These are phyloP conservation scores for Acanthochromis polyacanthus DNA, from an alignment of 2,113 vertebrate genomes.

Conservation along the genomic window DNA sequence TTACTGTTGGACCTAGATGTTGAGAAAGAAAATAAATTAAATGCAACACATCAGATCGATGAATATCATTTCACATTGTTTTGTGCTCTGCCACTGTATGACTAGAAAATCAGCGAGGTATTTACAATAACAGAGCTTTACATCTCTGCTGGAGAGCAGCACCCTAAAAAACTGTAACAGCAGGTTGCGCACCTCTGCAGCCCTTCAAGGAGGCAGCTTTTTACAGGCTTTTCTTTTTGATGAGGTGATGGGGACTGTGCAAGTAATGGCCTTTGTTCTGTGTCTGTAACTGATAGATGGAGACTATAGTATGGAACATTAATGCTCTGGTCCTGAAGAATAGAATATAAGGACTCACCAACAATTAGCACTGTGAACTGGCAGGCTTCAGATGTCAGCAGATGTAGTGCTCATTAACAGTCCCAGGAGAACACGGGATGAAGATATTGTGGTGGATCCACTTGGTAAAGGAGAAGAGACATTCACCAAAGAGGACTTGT, in stretches of 20 bases:
- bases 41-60: conserved; percentile 19
- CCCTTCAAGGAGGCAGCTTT: conserved; percentile 37
- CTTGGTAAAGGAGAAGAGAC: too few relatives aligned
- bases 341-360: conserved; percentile 20
- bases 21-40: neutral
- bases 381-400: conserved; percentile 45
- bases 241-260: conserved; percentile 34
- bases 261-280: conserved; percentile 47
- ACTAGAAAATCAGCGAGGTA: neutral
- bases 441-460: conserved; percentile 29
- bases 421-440: conserved; percentile 28
- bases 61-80: conserved; percentile 37
- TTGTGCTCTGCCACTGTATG: neutral
- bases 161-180: conserved; percentile 32
- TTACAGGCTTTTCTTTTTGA: conserved; percentile 53
- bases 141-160: conserved; percentile 21
- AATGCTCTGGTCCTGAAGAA: conserved; percentile 21
- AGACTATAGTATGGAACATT: conserved; percentile 5
- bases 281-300: conserved; percentile 27
- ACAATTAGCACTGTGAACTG: conserved; percentile 45
- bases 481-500: too few relatives aligned
- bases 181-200: conserved; percentile 29
- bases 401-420: conserved; percentile 39
- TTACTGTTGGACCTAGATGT: neutral
- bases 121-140: conserved; percentile 25